Base-by-base conservation (phyloP, 1,140 invertebrate species). In the Globodera rostochiensis region DNA sequence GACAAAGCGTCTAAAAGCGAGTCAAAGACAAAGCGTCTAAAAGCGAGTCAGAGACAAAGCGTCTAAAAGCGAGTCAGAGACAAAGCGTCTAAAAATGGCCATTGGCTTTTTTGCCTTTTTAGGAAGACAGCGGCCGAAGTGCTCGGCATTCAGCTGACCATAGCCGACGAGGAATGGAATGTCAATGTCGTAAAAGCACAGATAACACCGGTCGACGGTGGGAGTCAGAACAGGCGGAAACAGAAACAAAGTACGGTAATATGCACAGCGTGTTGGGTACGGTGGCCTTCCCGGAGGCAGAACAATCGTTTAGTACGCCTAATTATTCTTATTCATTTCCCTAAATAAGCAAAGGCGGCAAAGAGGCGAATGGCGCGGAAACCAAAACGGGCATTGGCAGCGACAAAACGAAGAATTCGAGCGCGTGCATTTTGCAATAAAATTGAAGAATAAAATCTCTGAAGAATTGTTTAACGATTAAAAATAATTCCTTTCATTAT, bases 161-260 rank as follows among this genome's bases (percentile, higher is more conserved):
- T 92, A 85, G 91, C 92, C 47, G 93, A 94, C 83, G 91, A 93
- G 84, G 93, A 94, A 86, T 92, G 92, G 70, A 92, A 93, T 79
- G 46, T 71, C 3, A 71, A 6, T 47, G 69, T 45, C 4, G 69
- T 71, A 6, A n/a, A 71, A 21, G 69, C 69, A 45, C 69, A 71
- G 5, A 71, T 71, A 25, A 71, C 69, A 11, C 6, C 69, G 9
- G 69, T 71, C 69, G 69, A 71, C 36, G 9, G 46, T 6, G 9
- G 46, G 19, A 71, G 69, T 19, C n/a, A 6, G 36, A 71, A 46
- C 11, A 71, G 36, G 25, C 46, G 25, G 19, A 71, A 71, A 71
- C 46, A 71, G 69, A n/a, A 36, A 11, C 69, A 45, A 69, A 4
- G 57, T 64, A 64, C 57, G 57, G 57, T 64, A 64, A 15, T 3